Evolutionary conservation across 2,888 invertebrate species (phyloP).

Genomic region (Drosophila anomalipes): DNA sequence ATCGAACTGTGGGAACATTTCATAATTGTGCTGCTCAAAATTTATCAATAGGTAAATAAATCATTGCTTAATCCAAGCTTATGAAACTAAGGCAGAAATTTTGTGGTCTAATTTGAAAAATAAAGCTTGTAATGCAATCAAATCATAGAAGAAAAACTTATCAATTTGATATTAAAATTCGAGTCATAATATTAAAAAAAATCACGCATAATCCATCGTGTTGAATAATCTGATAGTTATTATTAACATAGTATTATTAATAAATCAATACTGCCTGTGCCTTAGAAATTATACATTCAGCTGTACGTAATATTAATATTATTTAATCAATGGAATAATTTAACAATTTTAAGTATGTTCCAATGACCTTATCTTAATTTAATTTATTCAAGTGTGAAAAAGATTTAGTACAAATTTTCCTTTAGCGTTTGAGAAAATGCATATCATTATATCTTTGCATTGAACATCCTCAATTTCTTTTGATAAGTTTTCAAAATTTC

Average conservation of each 20-base stretch:
- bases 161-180: background rate
- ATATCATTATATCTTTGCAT: background rate
- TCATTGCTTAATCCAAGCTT: background rate
- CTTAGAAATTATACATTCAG: background rate
- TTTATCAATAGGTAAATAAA: background rate
- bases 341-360: background rate
- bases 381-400: background rate
- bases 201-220: background rate
- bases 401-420: background rate
- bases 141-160: background rate
- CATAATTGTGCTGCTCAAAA: constrained; percentile 8
- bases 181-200: background rate
- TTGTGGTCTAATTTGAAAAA: background rate
- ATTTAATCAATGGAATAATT: background rate
- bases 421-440: background rate
- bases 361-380: background rate
- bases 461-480: background rate
- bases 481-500: constrained; percentile 17
- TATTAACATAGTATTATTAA: background rate
- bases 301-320: background rate
- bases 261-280: background rate
- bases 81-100: background rate
- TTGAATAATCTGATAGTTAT: too few species aligned
- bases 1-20: constrained; percentile 25
- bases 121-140: background rate